A percentile compares a stretch with the other conserved stretches of the same genome.
These are phyloP conservation scores for Dermolepida albohirtum DNA, from an alignment of 2,888 invertebrate genomes.

Conservation along the genomic window DNA sequence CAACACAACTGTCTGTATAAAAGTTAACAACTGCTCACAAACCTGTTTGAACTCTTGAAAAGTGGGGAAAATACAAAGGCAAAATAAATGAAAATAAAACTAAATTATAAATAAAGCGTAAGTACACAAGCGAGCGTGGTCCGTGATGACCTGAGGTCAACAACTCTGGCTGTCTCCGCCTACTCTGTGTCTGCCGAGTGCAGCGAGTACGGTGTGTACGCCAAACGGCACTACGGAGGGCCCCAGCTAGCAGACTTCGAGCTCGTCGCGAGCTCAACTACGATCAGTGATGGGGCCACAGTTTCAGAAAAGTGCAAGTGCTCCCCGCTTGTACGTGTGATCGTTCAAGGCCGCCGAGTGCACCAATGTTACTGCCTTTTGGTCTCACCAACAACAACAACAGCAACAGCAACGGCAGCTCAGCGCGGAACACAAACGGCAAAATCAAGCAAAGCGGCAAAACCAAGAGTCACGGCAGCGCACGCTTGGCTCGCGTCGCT, in stretches of 20 bases:
- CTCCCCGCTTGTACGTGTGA: conserved; percentile 57
- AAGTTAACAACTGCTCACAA: conserved; percentile 51
- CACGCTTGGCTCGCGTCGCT: conserved; percentile 62
- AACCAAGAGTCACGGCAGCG: conserved; percentile 47
- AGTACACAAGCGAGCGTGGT: conserved; percentile 60
- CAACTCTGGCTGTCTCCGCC: conserved; percentile 66
- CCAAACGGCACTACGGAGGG: conserved; percentile 49
- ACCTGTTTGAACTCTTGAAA: conserved; percentile 53
- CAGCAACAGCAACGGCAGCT: too few species aligned
- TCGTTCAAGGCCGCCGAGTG: conserved; percentile 64
- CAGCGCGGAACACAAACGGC: conserved; percentile 3
- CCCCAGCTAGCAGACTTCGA: conserved; percentile 44
- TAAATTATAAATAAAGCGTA: conserved; percentile 60
- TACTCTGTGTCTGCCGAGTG: conserved; percentile 62
- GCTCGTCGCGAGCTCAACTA: conserved; percentile 45
- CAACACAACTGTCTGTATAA: conserved; percentile 51
- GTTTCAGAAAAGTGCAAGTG: conserved; percentile 55
- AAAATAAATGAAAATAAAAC: conserved; percentile 58
- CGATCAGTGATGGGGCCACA: conserved; percentile 45
- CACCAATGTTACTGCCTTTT: conserved; percentile 54
- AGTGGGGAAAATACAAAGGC: conserved; percentile 54
- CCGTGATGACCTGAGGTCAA: conserved; percentile 66
- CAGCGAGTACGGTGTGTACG: conserved; percentile 46
- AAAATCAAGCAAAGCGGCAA: neutral
- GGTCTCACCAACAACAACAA: conserved; percentile 44